phyloP scores from a whole-genome alignment of 2,888 invertebrate genomes.

The Trachelus troglodyta region DNA sequence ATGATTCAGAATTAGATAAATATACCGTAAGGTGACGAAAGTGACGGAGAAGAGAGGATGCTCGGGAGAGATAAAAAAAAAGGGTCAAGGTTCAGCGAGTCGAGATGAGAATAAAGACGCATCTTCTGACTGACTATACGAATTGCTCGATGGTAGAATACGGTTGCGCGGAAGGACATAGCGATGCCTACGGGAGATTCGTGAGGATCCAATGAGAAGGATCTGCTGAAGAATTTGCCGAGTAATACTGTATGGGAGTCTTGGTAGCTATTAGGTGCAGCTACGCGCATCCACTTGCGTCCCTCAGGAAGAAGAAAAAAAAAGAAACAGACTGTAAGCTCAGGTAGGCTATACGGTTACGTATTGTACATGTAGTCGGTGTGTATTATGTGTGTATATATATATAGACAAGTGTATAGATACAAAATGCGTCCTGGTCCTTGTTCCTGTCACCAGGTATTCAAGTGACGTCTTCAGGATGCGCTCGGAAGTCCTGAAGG shows the following conservation, averaged over 20 bases:
- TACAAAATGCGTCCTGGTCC: background rate
- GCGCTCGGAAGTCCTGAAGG: background rate
- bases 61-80: background rate
- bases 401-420: background rate
- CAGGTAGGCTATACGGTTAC: background rate
- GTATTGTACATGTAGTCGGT: background rate
- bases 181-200: conserved; percentile 34
- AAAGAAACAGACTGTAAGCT: background rate
- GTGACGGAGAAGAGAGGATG: background rate
- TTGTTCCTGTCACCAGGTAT: background rate
- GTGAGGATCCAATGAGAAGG: conserved; percentile 18
- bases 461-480: background rate
- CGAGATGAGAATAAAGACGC: background rate
- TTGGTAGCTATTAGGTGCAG: conserved; percentile 47
- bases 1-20: background rate
- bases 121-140: background rate
- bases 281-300: conserved; percentile 4
- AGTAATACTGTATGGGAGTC: conserved; percentile 43
- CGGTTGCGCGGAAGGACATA: conserved; percentile 46
- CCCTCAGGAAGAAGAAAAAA: background rate
- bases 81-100: background rate
- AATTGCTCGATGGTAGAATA: background rate
- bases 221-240: conserved; percentile 57
- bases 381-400: too few relatives aligned
- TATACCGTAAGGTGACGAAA: background rate